Base-by-base conservation (phyloP, 2,888 invertebrate species). In the Steinernema carpocapsae region DNA sequence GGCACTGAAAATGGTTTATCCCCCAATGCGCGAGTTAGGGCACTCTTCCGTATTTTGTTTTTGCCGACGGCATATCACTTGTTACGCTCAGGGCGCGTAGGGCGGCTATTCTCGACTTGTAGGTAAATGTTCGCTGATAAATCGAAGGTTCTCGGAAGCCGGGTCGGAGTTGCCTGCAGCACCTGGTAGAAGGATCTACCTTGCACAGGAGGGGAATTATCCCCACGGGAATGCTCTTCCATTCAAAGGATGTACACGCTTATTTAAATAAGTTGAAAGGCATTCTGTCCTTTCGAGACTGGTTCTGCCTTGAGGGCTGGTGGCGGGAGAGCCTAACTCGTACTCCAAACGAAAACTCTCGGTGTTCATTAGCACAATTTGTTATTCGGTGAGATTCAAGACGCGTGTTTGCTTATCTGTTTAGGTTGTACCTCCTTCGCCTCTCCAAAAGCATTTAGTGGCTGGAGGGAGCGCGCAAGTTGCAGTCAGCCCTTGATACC, bases 21-120 rank as follows among this genome's bases (percentile, higher is more conserved):
- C 64, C 64, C 64, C 64, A 64, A 64, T 64, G 64, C 64, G 64
- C 64, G 64, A 64, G 64, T 64, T 64, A 64, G 64, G 64, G 64
- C 64, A 64, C 64, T 32, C 64, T 64, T 64, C 64, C 64, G 64
- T 64, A 64, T 64, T 64, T 64, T 64, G 64, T 64, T 64, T 64
- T 64, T 64, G 64, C 64, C 64, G 64, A 26, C 32, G 32, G 64
- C 64, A 64, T 64, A 64, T 64, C 64, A 64, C 64, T 64, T 64
- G 64, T 32, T 64, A 26, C 64, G 64, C 64, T 64, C 29, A 29
- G 14, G 64, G 64, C 10, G 32, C 10, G 64, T n/a, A 29, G 17
- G 64, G 12, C 37, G 56, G 56, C 56, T 24, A 22, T 6, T 22
- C 64, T 22, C 52, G 24, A 10, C 52, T 24, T 26, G 26, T 64